phyloP scores from a whole-genome alignment of 2,113 vertebrate species.

The Notiomystis cincta region DNA sequence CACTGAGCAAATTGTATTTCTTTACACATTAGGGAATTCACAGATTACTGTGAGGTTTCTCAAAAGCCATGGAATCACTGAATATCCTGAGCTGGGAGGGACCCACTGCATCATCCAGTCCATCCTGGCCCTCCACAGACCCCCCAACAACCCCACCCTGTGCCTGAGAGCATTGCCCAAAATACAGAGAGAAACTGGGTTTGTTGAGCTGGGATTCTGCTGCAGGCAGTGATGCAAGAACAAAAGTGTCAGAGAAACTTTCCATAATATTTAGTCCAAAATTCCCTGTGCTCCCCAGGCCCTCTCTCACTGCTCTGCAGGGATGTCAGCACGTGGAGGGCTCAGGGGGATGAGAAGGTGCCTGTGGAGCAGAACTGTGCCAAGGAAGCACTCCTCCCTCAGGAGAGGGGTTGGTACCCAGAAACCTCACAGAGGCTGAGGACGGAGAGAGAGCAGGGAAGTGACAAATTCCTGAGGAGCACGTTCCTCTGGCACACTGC shows the following conservation, averaged over 20 bases:
- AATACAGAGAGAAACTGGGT: background rate
- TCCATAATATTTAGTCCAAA: background rate
- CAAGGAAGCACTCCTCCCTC: background rate
- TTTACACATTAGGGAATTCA: background rate
- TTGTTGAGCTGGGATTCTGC: background rate
- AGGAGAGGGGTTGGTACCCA: background rate
- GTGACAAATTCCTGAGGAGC: background rate
- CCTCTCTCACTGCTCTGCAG: background rate
- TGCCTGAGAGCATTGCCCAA: background rate
- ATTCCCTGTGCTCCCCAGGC: background rate
- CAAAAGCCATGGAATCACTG: background rate
- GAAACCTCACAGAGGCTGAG: background rate
- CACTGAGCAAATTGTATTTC: background rate
- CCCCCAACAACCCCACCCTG: background rate
- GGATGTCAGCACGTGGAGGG: accelerated
- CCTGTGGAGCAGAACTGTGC: background rate
- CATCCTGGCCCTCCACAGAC: background rate
- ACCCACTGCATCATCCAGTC: too few relatives aligned
- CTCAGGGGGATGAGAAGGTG: background rate
- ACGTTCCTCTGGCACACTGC: background rate
- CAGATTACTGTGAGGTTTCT: background rate
- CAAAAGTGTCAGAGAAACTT: background rate
- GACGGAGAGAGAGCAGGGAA: background rate
- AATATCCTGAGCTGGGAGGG: background rate
- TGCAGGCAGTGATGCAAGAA: background rate